A percentile compares a stretch with the other conserved stretches of the same genome.
Conservation (phyloP, 1,140 invertebrate species). For the Uloborus diversus region DNA sequence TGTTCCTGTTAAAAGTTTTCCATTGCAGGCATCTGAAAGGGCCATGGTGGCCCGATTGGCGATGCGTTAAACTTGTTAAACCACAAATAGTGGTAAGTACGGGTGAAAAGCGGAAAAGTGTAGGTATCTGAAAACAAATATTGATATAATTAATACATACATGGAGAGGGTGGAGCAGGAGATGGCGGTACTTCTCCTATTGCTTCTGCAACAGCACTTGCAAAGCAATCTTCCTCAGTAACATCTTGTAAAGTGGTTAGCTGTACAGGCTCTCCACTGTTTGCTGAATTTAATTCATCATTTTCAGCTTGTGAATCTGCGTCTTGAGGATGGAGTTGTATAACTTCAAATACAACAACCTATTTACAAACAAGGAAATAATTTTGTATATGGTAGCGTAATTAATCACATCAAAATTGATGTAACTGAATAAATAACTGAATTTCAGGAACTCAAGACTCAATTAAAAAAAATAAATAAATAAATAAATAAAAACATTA, state of each 20-base stretch:
- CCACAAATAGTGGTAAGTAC: too few relatives aligned
- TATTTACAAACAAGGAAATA: slow-evolving; percentile 26
- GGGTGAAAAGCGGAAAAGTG: too few relatives aligned
- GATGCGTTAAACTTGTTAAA: too few relatives aligned
- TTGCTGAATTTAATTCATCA: neutral
- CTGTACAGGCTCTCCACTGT: slow-evolving; percentile 8
- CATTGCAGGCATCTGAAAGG: too few relatives aligned
- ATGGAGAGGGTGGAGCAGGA: slow-evolving; percentile 12
- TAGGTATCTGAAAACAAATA: too few relatives aligned
- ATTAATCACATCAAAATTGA: too few relatives aligned
- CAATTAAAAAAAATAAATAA: too few relatives aligned
- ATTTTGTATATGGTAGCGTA: too few relatives aligned
- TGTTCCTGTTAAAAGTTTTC: neutral
- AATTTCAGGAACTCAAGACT: too few relatives aligned
- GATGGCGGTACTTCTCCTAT: slow-evolving; percentile 15
- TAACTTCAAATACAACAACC: slow-evolving; percentile 60
- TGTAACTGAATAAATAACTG: too few relatives aligned
- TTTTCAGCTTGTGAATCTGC: neutral
- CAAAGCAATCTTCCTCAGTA: slow-evolving; percentile 38
- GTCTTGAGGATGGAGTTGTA: slow-evolving; percentile 48
- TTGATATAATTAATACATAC: neutral
- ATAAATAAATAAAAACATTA: too few relatives aligned
- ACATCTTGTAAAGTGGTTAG: slow-evolving; percentile 24
- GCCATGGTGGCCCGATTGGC: too few relatives aligned
- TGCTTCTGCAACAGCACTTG: slow-evolving; percentile 40